phyloP scores from a whole-genome alignment of 2,888 invertebrate species.

The Volucella bombylans region DNA sequence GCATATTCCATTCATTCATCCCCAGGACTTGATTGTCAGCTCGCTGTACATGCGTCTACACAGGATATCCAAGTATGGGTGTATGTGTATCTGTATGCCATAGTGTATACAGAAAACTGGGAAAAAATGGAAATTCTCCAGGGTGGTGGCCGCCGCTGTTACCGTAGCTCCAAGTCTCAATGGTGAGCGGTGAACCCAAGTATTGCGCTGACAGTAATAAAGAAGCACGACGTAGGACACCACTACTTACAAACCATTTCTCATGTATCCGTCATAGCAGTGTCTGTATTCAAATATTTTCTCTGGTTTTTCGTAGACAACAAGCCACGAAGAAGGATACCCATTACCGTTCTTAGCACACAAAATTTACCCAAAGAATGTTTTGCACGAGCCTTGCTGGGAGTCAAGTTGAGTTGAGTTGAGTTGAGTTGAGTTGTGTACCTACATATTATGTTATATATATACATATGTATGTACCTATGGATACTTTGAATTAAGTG shows the following conservation, averaged over 20 bases:
- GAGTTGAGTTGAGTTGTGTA: constrained; percentile 7
- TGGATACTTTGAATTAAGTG: constrained; percentile 59
- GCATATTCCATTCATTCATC: constrained; percentile 71
- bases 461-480: too few species aligned
- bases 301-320: constrained; percentile 42
- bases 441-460: not conserved
- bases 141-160: constrained; percentile 56
- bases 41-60: constrained; percentile 2
- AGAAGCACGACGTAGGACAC: constrained; percentile 26
- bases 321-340: constrained; percentile 34
- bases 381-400: constrained; percentile 22
- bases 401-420: not conserved
- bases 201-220: constrained; percentile 48
- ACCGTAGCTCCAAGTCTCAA: constrained; percentile 37
- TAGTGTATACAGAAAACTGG: constrained; percentile 36
- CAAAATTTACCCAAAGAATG: constrained; percentile 34
- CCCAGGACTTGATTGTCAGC: constrained; percentile 66
- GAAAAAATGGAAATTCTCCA: constrained; percentile 40
- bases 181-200: constrained; percentile 23
- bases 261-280: constrained; percentile 6
- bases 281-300: constrained; percentile 50
- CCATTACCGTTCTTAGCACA: constrained; percentile 14
- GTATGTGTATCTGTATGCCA: constrained; percentile 12
- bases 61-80: not conserved
- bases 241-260: constrained; percentile 3